Conservation (phyloP, 2,113 vertebrate species). For the Prinia subflava region DNA sequence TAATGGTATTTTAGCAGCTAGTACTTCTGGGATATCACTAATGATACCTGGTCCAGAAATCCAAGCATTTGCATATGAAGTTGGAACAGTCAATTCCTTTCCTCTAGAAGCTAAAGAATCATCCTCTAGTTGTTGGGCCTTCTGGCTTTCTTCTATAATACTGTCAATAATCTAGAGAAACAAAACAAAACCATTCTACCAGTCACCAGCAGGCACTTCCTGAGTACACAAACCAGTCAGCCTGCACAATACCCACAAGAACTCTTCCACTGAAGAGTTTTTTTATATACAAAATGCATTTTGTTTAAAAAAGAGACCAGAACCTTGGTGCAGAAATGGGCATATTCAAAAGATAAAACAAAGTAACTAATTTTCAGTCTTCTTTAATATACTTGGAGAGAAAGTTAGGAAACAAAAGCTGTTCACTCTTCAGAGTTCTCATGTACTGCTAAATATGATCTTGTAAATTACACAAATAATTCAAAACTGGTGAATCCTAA, state of each 20-base stretch:
- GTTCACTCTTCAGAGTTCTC: neutral
- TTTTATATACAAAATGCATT: neutral
- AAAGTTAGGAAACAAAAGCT: neutral
- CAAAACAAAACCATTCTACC: neutral
- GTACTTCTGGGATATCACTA: conserved; percentile 62
- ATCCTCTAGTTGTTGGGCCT: conserved; percentile 76
- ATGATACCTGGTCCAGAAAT: conserved; percentile 54
- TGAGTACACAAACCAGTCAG: neutral
- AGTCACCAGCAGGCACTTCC: neutral
- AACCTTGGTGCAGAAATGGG: neutral
- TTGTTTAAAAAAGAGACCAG: neutral
- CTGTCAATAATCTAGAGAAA: conserved; percentile 91
- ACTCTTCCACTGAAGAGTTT: neutral
- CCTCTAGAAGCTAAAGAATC: conserved; percentile 67
- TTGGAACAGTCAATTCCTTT: conserved; percentile 42
- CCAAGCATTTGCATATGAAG: conserved; percentile 26
- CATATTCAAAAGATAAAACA: neutral
- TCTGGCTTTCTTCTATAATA: conserved; percentile 96
- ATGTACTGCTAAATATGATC: neutral
- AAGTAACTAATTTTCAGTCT: neutral
- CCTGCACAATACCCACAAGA: neutral
- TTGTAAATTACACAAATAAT: neutral
- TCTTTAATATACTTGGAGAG: neutral
- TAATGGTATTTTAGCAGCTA: conserved; percentile 46
- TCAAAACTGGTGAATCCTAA: neutral